Conservation (phyloP, 2,113 vertebrate genomes). For the Poeciliopsis turrubarensis region DNA sequence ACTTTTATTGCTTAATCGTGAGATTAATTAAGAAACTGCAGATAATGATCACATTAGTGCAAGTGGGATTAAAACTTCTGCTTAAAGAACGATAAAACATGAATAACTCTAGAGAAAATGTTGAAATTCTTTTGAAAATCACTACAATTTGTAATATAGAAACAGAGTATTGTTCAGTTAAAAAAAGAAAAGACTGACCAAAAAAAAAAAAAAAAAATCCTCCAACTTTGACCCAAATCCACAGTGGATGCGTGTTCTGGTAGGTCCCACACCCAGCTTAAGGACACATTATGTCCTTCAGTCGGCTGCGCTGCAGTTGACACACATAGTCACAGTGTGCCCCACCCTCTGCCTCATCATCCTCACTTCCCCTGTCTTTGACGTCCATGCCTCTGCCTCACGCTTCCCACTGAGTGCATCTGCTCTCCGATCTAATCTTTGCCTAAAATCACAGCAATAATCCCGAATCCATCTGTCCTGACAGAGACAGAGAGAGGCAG, state of each 20-base stretch:
- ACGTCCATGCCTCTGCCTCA: conserved; percentile 59
- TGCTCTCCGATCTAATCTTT: conserved; percentile 82
- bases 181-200: neutral
- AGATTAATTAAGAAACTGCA: neutral
- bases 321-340: conserved; percentile 5
- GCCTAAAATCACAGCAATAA: conserved; percentile 83
- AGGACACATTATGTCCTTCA: neutral
- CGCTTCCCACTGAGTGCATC: conserved; percentile 82
- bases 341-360: conserved; percentile 41
- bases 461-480: conserved; percentile 81
- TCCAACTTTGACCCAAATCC: neutral
- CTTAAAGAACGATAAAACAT: neutral
- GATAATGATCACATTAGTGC: neutral
- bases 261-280: neutral
- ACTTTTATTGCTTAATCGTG: neutral
- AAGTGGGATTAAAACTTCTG: neutral
- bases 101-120: neutral
- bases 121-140: neutral
- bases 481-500: conserved; percentile 11
- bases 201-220: too few relatives aligned
- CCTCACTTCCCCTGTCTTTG: conserved; percentile 44
- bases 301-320: neutral
- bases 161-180: neutral
- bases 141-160: neutral
- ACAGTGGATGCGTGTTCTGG: neutral